Base-by-base conservation (phyloP, 2,113 vertebrate species). In the Gallinago jamesoni region DNA sequence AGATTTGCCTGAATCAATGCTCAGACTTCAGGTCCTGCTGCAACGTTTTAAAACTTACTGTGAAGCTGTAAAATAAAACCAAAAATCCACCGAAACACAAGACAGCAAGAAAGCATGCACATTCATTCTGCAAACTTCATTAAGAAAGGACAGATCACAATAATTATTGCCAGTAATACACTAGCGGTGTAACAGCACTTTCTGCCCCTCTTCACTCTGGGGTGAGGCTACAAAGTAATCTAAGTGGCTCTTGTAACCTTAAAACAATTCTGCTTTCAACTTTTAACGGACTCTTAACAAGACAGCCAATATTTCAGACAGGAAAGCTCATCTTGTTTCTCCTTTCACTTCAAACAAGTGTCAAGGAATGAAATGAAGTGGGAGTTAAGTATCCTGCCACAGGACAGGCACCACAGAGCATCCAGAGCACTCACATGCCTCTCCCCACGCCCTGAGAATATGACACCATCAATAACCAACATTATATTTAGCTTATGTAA, bases 81-180 rank as follows among this genome's bases (percentile, higher is more conserved):
- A n/a, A 52, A 31, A 52, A 20, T 14, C 19, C 2, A 7, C 6
- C 12, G 59, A 80, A 90, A 59, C 30, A 41, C 9, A 47, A 27
- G 21, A 66, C 48, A 55, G 23, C 13, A 18, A 81, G 47, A 80
- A 73, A 92, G 69, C 55, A 68, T 11, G 7, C 3, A 81, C 47
- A 63, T 69, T 78, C 48, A 84, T 81, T 95, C 94, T 93, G 90
- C 52, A 95, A 95, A 97, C 56, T 85, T 87, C 22, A 43, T 66
- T 83, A 92, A 76, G n/a, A 89, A 91, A 79, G 82, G 69, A 93
- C 53, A 97, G 33, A 24, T 86, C 81, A 93, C 75, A 41, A 68
- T 77, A 91, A 94, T 66, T 88, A 78, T 37, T 76, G 47, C 28
- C 24, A 75, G 22, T 55, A 69, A 37, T 25, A 57, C 1, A 2